Base-by-base conservation (phyloP, 30 jellyfish, hydroid and myxozoan species). In the Cassiopea andromeda region DNA sequence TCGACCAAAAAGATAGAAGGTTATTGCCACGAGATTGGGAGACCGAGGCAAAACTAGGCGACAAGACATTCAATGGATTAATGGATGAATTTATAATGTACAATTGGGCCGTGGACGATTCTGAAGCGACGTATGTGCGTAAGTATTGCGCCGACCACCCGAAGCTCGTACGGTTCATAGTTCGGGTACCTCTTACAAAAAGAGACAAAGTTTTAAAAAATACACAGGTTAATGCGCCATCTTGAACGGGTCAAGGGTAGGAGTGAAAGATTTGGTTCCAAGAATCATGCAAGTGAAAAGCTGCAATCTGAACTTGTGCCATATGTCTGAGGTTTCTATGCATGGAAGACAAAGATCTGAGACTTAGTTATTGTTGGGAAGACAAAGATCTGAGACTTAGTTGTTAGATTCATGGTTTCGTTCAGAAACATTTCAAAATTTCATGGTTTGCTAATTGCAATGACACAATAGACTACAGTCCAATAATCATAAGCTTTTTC, bases 91-190 rank as follows among this genome's bases (percentile, higher is more conserved):
- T 96, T 81, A 81, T 96, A 1, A 82, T 96, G 94, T 96, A 96
- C 84, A 96, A 96, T 71, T 96, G 99, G 99, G 97, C 93, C n/a
- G 73, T 96, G 1, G 99, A 96, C 69, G 91, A 77, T 14, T 83
- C 97, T 2, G 99, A 96, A 85, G 99, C 98, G 73, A 61, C 87
- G 71, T 96, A 96, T 82, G 97, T 96, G 12, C 93, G 99, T 15
- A 88, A 96, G 47, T 96, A 96, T 77, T 96, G 99, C 90, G 99
- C 99, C 17, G 99, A 96, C 75, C 98, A 91, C 46, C 99, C 99
- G 67, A 96, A 96, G 68, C 97, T 96, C 38, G 99, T 96, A 18
- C 82, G 98, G 69, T 96, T 96, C 76, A 96, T 98, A 16, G 99
- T 96, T 7, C 97, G 97, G 6, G 98, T 96, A 1, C 99, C 99